Percentiles rank a stretch among this genome's conserved stretches.
Evolutionary conservation across 2,113 vertebrate genomes (phyloP).

Genomic region (Sphaerodactylus townsendi): DNA sequence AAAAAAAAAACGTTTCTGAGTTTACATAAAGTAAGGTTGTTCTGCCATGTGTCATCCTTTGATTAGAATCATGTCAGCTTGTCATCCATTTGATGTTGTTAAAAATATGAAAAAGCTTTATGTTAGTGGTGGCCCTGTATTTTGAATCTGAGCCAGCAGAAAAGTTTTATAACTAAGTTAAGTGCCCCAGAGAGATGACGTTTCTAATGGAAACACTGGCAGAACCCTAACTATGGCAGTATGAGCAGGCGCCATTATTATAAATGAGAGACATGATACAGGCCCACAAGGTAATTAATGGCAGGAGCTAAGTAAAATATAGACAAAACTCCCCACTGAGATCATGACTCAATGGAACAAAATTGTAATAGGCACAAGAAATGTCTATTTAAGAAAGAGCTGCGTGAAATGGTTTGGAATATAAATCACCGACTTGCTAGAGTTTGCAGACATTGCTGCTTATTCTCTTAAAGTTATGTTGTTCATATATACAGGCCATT

Average conservation of each 20-base stretch:
- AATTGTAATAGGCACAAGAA: constrained; percentile 75
- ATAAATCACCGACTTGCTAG: constrained; percentile 69
- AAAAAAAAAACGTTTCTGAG: constrained; percentile 7
- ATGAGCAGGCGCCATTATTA: constrained; percentile 66
- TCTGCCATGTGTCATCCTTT: background rate
- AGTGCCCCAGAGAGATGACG: constrained; percentile 65
- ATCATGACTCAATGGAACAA: constrained; percentile 78
- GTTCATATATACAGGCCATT: constrained; percentile 57
- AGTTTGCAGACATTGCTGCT: constrained; percentile 57
- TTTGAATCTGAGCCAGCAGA: constrained; percentile 54
- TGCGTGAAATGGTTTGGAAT: constrained; percentile 71
- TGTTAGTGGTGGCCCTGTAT: constrained; percentile 48
- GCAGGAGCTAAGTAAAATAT: constrained; percentile 73
- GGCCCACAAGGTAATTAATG: constrained; percentile 78
- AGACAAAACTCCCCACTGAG: constrained; percentile 66
- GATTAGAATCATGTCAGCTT: constrained; percentile 23
- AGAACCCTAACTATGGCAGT: constrained; percentile 64
- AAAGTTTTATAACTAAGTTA: constrained; percentile 67
- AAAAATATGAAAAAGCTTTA: constrained; percentile 33
- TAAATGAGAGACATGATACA: constrained; percentile 74
- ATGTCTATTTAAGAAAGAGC: constrained; percentile 68
- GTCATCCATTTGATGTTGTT: constrained; percentile 25
- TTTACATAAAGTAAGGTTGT: background rate
- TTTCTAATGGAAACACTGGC: constrained; percentile 78
- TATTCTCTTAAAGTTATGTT: constrained; percentile 64